phyloP scores from a whole-genome alignment of 1,140 invertebrate genomes.

The Hypsibius dujardini region DNA sequence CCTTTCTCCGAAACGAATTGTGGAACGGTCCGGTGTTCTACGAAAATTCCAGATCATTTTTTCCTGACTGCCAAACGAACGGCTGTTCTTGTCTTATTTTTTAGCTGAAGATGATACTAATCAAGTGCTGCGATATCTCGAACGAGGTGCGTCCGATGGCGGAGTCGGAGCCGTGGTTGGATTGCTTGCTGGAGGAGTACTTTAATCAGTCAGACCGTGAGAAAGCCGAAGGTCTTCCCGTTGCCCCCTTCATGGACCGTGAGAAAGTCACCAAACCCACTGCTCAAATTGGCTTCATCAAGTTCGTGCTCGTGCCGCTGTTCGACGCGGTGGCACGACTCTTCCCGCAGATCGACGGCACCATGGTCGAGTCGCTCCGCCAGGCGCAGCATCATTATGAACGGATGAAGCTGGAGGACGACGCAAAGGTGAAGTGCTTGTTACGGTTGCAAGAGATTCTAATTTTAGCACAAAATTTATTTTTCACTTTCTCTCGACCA shows the following conservation, averaged over 20 bases:
- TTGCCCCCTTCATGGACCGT: slow-evolving; percentile 37
- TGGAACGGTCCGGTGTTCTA: too few relatives aligned
- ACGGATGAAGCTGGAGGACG: slow-evolving; percentile 2
- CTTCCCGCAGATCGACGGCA: neutral
- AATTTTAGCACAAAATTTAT: too few relatives aligned
- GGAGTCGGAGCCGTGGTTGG: slow-evolving; percentile 35
- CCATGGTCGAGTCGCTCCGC: neutral
- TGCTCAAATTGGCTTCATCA: slow-evolving; percentile 36
- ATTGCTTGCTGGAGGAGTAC: slow-evolving; percentile 35
- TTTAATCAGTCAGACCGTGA: slow-evolving; percentile 36
- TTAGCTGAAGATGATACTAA: slow-evolving; percentile 35
- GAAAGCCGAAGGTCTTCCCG: slow-evolving; percentile 34
- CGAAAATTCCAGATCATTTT: too few relatives aligned
- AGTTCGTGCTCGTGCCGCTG: slow-evolving; percentile 34
- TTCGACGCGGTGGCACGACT: slow-evolving; percentile 22
- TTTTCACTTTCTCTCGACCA: too few relatives aligned
- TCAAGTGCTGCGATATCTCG: slow-evolving; percentile 37
- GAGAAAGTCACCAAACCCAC: slow-evolving; percentile 36
- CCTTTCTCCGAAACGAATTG: too few relatives aligned
- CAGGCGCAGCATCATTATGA: slow-evolving; percentile 10
- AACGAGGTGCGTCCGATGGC: slow-evolving; percentile 36
- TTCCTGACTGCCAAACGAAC: too few relatives aligned
- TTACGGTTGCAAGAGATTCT: too few relatives aligned
- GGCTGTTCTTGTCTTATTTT: neutral
- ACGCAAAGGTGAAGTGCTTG: neutral